Evolutionary conservation across 2,113 vertebrate species (phyloP).

Genomic region (Heptranchias perlo): DNA sequence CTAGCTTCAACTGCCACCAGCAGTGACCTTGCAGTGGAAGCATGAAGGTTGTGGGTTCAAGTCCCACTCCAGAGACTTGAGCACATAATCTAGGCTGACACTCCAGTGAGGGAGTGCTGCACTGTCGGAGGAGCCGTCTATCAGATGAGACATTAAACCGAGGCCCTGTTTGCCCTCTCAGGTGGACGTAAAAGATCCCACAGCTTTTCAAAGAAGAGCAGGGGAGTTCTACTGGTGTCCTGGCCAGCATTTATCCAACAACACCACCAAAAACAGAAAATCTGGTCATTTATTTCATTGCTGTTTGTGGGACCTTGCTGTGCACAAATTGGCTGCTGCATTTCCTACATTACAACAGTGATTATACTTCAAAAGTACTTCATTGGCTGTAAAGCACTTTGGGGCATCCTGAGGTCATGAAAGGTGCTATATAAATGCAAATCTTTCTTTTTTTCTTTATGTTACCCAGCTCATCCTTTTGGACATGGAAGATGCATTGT

Average conservation of each 20-base stretch:
- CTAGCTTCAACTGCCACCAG: background rate
- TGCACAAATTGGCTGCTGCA: background rate
- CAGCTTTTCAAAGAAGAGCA: background rate
- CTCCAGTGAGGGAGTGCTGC: background rate
- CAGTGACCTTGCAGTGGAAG: background rate
- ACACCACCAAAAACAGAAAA: background rate
- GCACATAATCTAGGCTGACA: background rate
- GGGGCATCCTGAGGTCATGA: background rate
- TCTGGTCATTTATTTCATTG: background rate
- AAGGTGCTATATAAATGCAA: background rate
- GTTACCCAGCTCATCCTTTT: background rate
- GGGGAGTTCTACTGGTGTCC: background rate
- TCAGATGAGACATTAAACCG: background rate
- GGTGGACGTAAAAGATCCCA: background rate
- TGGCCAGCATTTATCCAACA: background rate
- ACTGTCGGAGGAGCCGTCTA: background rate
- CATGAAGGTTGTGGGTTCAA: background rate
- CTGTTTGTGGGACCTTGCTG: background rate
- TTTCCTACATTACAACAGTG: background rate
- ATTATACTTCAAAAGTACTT: background rate
- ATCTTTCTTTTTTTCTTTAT: background rate
- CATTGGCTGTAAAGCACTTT: background rate
- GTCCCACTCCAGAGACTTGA: background rate
- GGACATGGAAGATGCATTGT: background rate
- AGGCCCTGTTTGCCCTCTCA: background rate